phyloP scores from a whole-genome alignment of 37 sponge, comb jelly and placozoan species.

The Bolinopsis microptera region DNA sequence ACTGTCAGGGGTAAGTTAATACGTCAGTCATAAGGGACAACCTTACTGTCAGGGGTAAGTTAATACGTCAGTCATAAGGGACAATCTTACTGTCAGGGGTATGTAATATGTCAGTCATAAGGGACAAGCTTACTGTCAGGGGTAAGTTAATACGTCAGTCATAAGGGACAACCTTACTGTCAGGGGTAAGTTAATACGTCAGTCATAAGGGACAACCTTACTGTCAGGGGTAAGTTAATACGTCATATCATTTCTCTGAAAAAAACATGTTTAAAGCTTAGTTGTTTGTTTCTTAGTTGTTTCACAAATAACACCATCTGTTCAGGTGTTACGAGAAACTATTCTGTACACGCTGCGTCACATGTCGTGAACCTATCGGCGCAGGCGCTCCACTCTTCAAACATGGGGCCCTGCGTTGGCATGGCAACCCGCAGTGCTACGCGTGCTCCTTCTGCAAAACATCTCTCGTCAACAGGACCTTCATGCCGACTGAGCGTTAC shows the following conservation, averaged over 20 bases:
- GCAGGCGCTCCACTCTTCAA: slow-evolving; percentile 39
- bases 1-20: slow-evolving; percentile 10
- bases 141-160: not conserved
- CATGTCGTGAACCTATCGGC: slow-evolving; percentile 56
- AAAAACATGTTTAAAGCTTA: no score
- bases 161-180: not conserved
- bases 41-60: slow-evolving; percentile 57
- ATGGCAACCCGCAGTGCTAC: slow-evolving; percentile 63
- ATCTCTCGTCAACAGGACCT: slow-evolving; percentile 59
- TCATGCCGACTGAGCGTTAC: slow-evolving; percentile 49
- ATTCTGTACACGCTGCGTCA: slow-evolving; percentile 58
- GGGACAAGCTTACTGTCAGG: not conserved
- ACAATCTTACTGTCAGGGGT: no score
- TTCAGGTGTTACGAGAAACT: slow-evolving; percentile 51
- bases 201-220: slow-evolving; percentile 31
- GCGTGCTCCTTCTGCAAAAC: slow-evolving; percentile 62
- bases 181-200: slow-evolving; percentile 29
- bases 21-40: slow-evolving; percentile 10
- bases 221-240: slow-evolving; percentile 56
- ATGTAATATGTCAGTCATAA: no score
- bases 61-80: no score
- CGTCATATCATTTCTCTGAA: no score
- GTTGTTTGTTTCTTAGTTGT: not conserved
- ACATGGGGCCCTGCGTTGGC: slow-evolving; percentile 61
- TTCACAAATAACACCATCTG: not conserved